Evolutionary conservation across 2,113 vertebrate species (phyloP).

Genomic region (Struthio camelus): DNA sequence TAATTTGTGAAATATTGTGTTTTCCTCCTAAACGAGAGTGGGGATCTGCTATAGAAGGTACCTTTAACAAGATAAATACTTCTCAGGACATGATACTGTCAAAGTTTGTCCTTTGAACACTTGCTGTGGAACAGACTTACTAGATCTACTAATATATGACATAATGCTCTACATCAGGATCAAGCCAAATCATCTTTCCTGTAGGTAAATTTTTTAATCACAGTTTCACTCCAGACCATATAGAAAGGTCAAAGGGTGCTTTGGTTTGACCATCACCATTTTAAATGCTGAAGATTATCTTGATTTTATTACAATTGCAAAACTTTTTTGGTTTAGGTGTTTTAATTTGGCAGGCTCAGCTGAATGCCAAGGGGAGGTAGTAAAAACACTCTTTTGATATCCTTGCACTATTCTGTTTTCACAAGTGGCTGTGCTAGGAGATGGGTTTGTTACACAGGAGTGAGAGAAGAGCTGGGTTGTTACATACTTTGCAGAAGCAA

Average conservation of each 20-base stretch:
- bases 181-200: slow-evolving; percentile 56
- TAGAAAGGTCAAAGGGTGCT: slow-evolving; percentile 79
- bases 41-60: neutral
- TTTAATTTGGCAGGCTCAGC: neutral
- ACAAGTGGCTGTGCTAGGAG: neutral
- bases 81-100: neutral
- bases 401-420: neutral
- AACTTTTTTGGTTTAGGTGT: slow-evolving; percentile 12
- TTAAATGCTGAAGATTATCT: slow-evolving; percentile 75
- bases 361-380: neutral
- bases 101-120: neutral
- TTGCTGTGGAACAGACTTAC: neutral
- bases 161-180: neutral
- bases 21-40: neutral
- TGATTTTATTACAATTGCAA: slow-evolving; percentile 70
- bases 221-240: slow-evolving; percentile 53
- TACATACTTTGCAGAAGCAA: neutral
- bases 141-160: slow-evolving; percentile 43
- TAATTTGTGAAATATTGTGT: neutral
- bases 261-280: slow-evolving; percentile 72
- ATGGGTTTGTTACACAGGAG: neutral
- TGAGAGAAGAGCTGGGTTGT: neutral
- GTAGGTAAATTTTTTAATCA: slow-evolving; percentile 6
- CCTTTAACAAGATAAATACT: neutral
- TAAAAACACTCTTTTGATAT: neutral